These are phyloP conservation scores for Trinectes maculatus DNA, from an alignment of 2,113 vertebrate genomes.

Conservation along the genomic window DNA sequence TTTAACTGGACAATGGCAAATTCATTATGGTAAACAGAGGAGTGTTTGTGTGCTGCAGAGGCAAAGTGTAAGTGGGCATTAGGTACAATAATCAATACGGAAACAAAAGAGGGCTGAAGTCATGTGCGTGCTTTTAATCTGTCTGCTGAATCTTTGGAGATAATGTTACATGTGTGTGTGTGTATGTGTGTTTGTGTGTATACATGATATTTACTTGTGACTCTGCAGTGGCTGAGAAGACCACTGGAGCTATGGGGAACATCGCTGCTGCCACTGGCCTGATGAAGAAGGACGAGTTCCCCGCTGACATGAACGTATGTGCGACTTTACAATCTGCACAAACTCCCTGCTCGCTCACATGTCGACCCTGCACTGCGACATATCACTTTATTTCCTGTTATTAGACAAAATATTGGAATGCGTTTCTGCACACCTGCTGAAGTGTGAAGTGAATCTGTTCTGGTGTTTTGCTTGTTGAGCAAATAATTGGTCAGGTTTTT, in stretches of 20 bases:
- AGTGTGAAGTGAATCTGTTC: neutral
- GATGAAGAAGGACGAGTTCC: slow-evolving; percentile 96
- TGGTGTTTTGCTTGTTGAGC: neutral
- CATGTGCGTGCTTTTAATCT: slow-evolving; percentile 40
- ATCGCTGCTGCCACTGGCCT: slow-evolving; percentile 94
- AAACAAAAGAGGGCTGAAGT: neutral
- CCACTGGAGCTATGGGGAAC: slow-evolving; percentile 93
- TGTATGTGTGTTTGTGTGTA: slow-evolving; percentile 23
- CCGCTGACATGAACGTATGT: slow-evolving; percentile 92
- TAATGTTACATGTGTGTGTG: slow-evolving; percentile 24
- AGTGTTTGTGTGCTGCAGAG: neutral
- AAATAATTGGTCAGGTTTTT: too few species aligned
- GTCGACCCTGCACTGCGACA: too few species aligned
- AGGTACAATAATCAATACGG: slow-evolving; percentile 11
- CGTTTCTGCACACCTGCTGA: too few species aligned
- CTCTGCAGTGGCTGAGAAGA: slow-evolving; percentile 93
- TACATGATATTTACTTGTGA: slow-evolving; percentile 39
- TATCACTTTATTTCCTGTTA: neutral
- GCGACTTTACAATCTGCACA: too few species aligned
- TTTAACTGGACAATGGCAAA: slow-evolving; percentile 3
- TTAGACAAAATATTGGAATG: neutral
- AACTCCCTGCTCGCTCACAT: too few species aligned
- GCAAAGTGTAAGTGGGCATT: neutral
- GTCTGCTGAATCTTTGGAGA: slow-evolving; percentile 6
- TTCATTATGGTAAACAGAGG: neutral